These are phyloP conservation scores for Metacarcinus magister DNA, from an alignment of 2,888 invertebrate species.

Conservation along the genomic window DNA sequence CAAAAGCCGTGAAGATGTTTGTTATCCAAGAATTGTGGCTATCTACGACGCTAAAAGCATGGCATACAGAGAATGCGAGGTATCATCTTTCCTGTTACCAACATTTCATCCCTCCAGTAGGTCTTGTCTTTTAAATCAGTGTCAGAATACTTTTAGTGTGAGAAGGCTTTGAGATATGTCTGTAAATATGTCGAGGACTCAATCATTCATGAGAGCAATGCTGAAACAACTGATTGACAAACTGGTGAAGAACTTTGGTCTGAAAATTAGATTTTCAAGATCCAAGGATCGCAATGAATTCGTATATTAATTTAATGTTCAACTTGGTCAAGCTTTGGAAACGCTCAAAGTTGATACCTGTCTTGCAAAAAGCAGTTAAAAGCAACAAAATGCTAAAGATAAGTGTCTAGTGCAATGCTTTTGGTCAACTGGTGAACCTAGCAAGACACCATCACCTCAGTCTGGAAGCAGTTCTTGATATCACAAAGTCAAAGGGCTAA, in stretches of 20 bases:
- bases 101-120: slow-evolving; percentile 52
- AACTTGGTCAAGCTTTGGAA: slow-evolving; percentile 52
- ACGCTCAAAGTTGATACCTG: not conserved
- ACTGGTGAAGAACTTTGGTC: slow-evolving; percentile 50
- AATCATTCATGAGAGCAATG: slow-evolving; percentile 54
- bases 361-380: slow-evolving; percentile 8
- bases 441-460: not conserved
- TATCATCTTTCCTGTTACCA: slow-evolving; percentile 66
- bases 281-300: slow-evolving; percentile 42
- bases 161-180: slow-evolving; percentile 54
- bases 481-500: not conserved
- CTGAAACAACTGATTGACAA: slow-evolving; percentile 59
- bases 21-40: slow-evolving; percentile 46
- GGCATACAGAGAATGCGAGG: slow-evolving; percentile 61
- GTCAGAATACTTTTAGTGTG: not conserved
- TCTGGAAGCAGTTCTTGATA: slow-evolving; percentile 44
- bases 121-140: slow-evolving; percentile 53
- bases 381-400: slow-evolving; percentile 4
- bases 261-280: slow-evolving; percentile 41
- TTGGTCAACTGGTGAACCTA: slow-evolving; percentile 55
- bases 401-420: not conserved
- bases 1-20: slow-evolving; percentile 59
- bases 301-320: slow-evolving; percentile 51
- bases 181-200: slow-evolving; percentile 61
- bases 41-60: slow-evolving; percentile 17